Evolutionary conservation across 2,888 invertebrate species (phyloP), one percentile per base, ranked within the genome.

Genomic region (Melolontha melolontha): DNA sequence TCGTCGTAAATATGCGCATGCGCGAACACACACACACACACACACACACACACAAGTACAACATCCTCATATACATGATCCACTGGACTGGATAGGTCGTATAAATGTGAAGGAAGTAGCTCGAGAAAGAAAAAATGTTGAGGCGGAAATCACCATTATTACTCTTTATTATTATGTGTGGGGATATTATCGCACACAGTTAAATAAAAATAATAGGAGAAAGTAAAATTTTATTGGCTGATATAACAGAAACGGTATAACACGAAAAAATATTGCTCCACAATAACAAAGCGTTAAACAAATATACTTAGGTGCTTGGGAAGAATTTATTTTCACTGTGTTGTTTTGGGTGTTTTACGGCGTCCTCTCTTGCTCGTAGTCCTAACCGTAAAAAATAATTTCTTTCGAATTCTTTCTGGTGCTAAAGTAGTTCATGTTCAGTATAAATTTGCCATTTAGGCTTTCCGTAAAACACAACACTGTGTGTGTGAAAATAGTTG

Each of bases 91-190:
- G 17, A 47, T 14, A 47, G 47, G 14, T 14, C 8, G 47, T 47
- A 47, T 14, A 47, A 14, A 47, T 14, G 47, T 14, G 47, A 14
- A 47, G 47, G 47, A 47, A 8, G 17, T 14, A 47, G 12, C 6
- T 2, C 16, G 16, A 17, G 47, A 47, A 8, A 17, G 16, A 16
- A 17, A 14, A 47, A 14, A 47, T 47, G 47, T 47, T 14, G 47
- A 17, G 17, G 17, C 47, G 47, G 47, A 47, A 47, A 47, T 47
- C 47, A 47, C 34, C 51, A 34, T 34, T 52, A 34, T 52, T 29
- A 34, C 51, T 34, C 14, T 47, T 42, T 55, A 55, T 22, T 55
- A 41, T 55, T 55, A 55, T 42, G 22, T 42, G 41, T 55, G 55
- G 17, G n/a, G 40, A 17, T 10, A 27, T 40, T 34, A 52, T n/a